phyloP scores from a whole-genome alignment of 2,888 invertebrate species.

The Acronicta psi region DNA sequence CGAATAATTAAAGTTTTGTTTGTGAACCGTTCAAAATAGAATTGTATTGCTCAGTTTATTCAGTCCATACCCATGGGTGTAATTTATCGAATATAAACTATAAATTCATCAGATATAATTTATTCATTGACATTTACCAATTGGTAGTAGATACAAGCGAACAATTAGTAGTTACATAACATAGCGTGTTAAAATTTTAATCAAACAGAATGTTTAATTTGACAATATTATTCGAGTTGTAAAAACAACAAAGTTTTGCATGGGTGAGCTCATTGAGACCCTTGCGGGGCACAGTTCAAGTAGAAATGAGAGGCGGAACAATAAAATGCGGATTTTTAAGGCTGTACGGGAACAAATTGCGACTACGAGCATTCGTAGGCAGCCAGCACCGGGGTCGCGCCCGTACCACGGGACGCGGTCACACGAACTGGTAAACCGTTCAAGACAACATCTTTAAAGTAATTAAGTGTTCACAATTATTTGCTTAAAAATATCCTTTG shows the following conservation, averaged over 20 bases:
- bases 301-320: slow-evolving; percentile 82
- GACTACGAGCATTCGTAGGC: slow-evolving; percentile 75
- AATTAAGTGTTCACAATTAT: too few species aligned
- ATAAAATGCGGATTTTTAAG: slow-evolving; percentile 87
- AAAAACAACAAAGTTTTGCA: slow-evolving; percentile 59
- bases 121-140: slow-evolving; percentile 13
- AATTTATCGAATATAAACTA: slow-evolving; percentile 30
- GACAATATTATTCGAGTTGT: slow-evolving; percentile 32
- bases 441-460: not conserved
- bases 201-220: slow-evolving; percentile 20
- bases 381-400: slow-evolving; percentile 72
- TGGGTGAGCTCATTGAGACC: slow-evolving; percentile 68
- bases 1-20: slow-evolving; percentile 49
- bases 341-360: slow-evolving; percentile 85
- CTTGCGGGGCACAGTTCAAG: slow-evolving; percentile 73
- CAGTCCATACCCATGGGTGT: slow-evolving; percentile 11
- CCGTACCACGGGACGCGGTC: slow-evolving; percentile 66
- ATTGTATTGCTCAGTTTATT: slow-evolving; percentile 21
- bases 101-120: slow-evolving; percentile 16
- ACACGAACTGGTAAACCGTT: slow-evolving; percentile 6
- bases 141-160: not conserved
- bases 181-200: slow-evolving; percentile 6
- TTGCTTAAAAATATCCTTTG: too few species aligned
- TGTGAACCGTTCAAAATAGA: slow-evolving; percentile 37
- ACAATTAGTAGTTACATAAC: not conserved